Percentiles rank a stretch among this genome's conserved stretches.
phyloP scores from a whole-genome alignment of 1,140 invertebrate genomes.

The Eurytemora carolleeae region DNA sequence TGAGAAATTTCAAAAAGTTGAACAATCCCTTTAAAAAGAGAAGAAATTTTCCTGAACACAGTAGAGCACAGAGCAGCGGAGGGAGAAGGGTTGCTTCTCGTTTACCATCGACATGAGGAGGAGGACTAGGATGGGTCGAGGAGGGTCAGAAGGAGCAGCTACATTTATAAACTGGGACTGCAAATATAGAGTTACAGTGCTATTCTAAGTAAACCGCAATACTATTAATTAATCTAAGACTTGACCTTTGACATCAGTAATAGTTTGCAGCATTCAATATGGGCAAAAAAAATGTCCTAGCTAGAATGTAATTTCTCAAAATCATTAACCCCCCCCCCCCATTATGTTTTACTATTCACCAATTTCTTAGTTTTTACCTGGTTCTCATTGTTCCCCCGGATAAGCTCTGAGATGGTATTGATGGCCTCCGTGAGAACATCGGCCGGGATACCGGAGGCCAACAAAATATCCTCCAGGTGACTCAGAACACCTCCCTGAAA shows the following conservation, averaged over 20 bases:
- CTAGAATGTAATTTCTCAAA: no score
- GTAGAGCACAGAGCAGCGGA: conserved; percentile 86
- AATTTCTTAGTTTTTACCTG: no score
- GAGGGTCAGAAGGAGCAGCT: conserved; percentile 75
- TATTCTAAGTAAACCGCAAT: no score
- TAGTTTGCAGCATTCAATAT: no score
- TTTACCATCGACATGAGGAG: conserved; percentile 97
- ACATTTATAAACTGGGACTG: conserved; percentile 57
- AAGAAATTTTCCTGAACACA: conserved; percentile 30
- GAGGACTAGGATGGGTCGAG: conserved; percentile 75
- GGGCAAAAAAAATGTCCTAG: no score
- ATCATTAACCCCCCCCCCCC: no score
- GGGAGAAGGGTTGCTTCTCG: conserved; percentile 79
- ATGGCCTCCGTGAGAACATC: conserved; percentile 92
- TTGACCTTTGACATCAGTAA: no score
- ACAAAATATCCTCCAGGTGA: neutral
- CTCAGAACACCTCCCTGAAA: no score
- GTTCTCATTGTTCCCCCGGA: conserved; percentile 68
- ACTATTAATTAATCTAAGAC: no score
- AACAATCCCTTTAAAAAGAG: neutral
- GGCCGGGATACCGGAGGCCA: conserved; percentile 86
- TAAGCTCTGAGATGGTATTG: conserved; percentile 80
- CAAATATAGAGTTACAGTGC: no score
- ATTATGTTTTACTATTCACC: no score
- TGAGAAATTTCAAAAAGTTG: no score